These are phyloP conservation scores for Zophobas morio DNA, from an alignment of 1,140 invertebrate genomes.

Conservation along the genomic window DNA sequence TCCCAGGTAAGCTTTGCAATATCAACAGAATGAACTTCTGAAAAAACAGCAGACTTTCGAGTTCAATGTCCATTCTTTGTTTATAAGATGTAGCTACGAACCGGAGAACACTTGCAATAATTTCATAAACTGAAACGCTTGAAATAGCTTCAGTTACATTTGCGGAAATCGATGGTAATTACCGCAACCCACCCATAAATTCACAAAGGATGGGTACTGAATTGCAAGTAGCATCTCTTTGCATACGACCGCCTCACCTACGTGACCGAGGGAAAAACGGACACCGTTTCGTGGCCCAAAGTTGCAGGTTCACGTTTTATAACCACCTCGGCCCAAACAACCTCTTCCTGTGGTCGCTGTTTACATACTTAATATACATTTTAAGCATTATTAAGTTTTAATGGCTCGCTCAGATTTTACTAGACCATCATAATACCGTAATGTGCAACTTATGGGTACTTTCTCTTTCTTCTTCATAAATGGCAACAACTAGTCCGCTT, in stretches of 20 bases:
- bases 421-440: background rate
- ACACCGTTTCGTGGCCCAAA: background rate
- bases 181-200: background rate
- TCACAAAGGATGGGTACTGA: background rate
- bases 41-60: background rate
- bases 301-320: background rate
- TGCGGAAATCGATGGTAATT: background rate
- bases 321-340: constrained; percentile 3
- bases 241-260: constrained; percentile 5
- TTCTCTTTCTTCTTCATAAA: background rate
- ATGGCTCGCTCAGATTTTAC: background rate
- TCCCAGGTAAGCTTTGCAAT: background rate
- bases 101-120: background rate
- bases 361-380: constrained; percentile 11
- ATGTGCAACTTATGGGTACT: background rate
- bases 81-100: background rate
- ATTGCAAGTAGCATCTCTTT: background rate
- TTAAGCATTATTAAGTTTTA: constrained; percentile 5
- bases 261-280: constrained; percentile 1
- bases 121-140: background rate
- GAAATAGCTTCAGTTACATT: background rate
- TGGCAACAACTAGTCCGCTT: background rate
- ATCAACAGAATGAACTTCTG: background rate
- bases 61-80: background rate
- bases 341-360: constrained; percentile 4